phyloP scores from a whole-genome alignment of 2,113 vertebrate species.

The Chionis minor region DNA sequence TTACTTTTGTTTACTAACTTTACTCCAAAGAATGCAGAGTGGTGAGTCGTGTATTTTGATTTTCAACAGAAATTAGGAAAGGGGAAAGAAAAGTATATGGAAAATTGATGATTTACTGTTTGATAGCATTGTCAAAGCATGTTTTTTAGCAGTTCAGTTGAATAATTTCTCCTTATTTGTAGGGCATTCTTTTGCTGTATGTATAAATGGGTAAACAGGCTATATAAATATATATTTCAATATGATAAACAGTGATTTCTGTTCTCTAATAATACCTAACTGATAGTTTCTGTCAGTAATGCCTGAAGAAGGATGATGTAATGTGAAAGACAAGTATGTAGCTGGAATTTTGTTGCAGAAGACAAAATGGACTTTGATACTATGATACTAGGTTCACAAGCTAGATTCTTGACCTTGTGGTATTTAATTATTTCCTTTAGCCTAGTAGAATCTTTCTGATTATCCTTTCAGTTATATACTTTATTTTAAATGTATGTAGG shows the following conservation, averaged over 20 bases:
- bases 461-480: neutral
- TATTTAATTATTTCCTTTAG: neutral
- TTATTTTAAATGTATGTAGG: slow-evolving; percentile 65
- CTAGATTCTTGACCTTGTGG: neutral
- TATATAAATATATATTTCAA: neutral
- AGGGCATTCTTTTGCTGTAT: neutral
- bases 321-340: neutral
- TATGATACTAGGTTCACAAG: neutral
- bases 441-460: neutral
- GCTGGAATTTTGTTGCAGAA: neutral
- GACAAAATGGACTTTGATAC: neutral
- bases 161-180: neutral
- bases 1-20: neutral
- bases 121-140: neutral
- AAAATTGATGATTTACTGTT: neutral
- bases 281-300: neutral
- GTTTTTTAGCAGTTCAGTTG: neutral
- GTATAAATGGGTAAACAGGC: neutral
- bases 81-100: neutral
- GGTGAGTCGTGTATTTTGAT: neutral
- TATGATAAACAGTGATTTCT: neutral
- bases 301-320: neutral
- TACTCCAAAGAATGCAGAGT: neutral
- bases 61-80: neutral
- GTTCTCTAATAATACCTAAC: neutral